These are phyloP conservation scores for Asbolus verrucosus DNA, from an alignment of 1,140 invertebrate species.

Conservation along the genomic window DNA sequence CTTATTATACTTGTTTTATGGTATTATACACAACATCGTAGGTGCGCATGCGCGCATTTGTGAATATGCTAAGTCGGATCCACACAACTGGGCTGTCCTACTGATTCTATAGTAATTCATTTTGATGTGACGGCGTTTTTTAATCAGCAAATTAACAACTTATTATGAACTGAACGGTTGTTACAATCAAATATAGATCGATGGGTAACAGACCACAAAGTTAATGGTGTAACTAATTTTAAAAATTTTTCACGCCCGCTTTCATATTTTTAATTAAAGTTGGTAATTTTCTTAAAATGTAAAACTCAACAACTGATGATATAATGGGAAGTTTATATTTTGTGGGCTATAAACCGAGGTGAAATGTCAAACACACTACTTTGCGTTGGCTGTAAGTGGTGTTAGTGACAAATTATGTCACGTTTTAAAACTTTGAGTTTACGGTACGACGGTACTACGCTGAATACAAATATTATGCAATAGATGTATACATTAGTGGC, in stretches of 20 bases:
- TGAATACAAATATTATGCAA: conserved; percentile 45
- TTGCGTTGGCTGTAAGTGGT: conserved; percentile 15
- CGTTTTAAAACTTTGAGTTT: conserved; percentile 24
- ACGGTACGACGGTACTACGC: conserved; percentile 23
- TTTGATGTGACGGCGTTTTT: no score
- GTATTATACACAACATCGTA: background rate
- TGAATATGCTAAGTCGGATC: conserved; percentile 4
- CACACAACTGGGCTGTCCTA: no score
- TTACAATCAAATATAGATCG: background rate
- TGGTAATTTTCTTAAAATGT: conserved; percentile 3
- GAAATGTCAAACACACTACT: conserved; percentile 18
- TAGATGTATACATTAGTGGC: conserved; percentile 22
- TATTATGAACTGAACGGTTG: conserved; percentile 6
- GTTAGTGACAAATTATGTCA: conserved; percentile 31
- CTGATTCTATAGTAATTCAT: no score
- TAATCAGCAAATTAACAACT: conserved; percentile 3
- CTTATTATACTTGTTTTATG: conserved; percentile 43
- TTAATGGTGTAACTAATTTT: conserved; percentile 25
- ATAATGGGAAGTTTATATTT: conserved; percentile 1
- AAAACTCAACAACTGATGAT: conserved; percentile 7
- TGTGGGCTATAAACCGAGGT: conserved; percentile 10
- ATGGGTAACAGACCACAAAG: conserved; percentile 9
- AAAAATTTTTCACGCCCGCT: conserved; percentile 16
- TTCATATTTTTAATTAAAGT: conserved; percentile 28
- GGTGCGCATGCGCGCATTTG: conserved; percentile 29